Percentiles rank a stretch among this genome's conserved stretches.
Conservation (phyloP, 2,888 invertebrate genomes). For the Oscheius sp. region DNA sequence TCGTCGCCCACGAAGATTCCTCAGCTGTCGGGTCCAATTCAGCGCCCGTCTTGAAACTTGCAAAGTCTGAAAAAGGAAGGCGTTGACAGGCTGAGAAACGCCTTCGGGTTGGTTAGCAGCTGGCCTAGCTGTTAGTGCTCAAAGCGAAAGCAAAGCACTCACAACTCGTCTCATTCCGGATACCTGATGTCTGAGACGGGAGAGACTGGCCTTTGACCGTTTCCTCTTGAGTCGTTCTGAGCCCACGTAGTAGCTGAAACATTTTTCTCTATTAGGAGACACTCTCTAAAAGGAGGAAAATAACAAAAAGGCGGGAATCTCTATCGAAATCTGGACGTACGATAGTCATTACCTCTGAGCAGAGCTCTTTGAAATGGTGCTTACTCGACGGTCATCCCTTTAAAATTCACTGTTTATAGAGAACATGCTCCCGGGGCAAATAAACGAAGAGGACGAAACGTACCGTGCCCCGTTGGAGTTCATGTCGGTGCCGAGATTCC, state of each 20-base stretch:
- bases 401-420: background rate
- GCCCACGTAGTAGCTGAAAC: slow-evolving; percentile 50
- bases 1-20: slow-evolving; percentile 67
- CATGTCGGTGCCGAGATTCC: slow-evolving; percentile 54
- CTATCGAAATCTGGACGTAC: background rate
- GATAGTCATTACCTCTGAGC: background rate
- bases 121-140: background rate
- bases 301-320: background rate
- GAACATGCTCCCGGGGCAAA: background rate
- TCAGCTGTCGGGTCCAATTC: slow-evolving; percentile 63
- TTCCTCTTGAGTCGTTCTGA: slow-evolving; percentile 56
- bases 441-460: background rate
- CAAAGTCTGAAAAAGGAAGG: slow-evolving; percentile 48
- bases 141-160: slow-evolving; percentile 41
- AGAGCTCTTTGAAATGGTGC: background rate
- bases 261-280: background rate
- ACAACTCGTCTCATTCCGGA: slow-evolving; percentile 57
- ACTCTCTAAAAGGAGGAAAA: background rate
- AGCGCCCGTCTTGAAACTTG: slow-evolving; percentile 65
- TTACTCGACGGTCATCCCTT: slow-evolving; percentile 18
- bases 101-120: background rate
- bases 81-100: background rate
- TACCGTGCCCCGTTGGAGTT: slow-evolving; percentile 54
- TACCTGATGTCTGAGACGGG: slow-evolving; percentile 58
- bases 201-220: slow-evolving; percentile 54